phyloP scores from a whole-genome alignment of 2,888 invertebrate species.

The Arge pagana region DNA sequence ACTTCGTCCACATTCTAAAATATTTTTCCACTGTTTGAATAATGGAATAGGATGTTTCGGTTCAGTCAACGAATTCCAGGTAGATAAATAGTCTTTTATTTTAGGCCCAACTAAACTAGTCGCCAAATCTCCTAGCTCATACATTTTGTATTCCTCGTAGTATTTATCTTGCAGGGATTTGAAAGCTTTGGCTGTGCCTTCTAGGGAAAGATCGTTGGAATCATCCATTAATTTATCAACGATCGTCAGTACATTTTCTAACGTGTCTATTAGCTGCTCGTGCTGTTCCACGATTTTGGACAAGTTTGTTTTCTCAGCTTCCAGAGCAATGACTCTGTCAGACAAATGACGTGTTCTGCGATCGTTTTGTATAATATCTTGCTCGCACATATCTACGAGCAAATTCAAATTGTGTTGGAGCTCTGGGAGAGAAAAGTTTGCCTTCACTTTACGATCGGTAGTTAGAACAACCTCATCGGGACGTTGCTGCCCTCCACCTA shows the following conservation, averaged over 20 bases:
- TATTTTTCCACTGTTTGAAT: constrained; percentile 73
- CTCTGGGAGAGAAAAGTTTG: constrained; percentile 83
- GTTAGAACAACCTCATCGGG: constrained; percentile 61
- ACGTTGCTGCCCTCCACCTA: constrained; percentile 71
- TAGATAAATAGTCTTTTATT: constrained; percentile 72
- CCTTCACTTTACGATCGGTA: constrained; percentile 64
- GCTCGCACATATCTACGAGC: constrained; percentile 91
- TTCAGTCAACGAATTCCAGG: constrained; percentile 79
- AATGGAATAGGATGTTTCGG: constrained; percentile 69
- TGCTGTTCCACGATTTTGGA: constrained; percentile 72
- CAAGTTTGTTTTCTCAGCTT: constrained; percentile 77
- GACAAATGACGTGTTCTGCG: constrained; percentile 75
- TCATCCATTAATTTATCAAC: constrained; percentile 67
- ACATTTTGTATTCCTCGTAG: constrained; percentile 79
- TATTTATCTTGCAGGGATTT: constrained; percentile 66
- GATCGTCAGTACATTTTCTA: constrained; percentile 71
- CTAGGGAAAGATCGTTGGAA: constrained; percentile 62
- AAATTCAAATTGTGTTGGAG: constrained; percentile 90
- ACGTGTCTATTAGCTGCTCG: constrained; percentile 70
- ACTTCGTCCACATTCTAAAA: constrained; percentile 60
- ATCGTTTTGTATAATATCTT: constrained; percentile 90
- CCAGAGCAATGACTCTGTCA: constrained; percentile 78
- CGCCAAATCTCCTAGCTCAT: constrained; percentile 82
- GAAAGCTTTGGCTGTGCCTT: constrained; percentile 65
- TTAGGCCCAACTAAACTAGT: constrained; percentile 84